phyloP scores from a whole-genome alignment of 2,888 invertebrate species.

The Pachymerium ferrugineum region DNA sequence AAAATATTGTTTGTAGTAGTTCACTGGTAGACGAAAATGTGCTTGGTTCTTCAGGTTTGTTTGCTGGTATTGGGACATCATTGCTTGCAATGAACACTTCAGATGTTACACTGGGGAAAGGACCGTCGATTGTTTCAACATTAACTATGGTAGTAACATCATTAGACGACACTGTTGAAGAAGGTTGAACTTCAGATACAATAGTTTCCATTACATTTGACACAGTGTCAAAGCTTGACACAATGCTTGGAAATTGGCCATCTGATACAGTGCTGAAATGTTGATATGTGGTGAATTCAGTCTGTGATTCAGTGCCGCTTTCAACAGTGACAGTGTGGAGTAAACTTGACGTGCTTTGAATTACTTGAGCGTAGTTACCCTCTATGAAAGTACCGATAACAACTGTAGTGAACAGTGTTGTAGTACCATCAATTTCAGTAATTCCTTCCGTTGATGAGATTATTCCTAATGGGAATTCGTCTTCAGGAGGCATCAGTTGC shows the following conservation, averaged over 20 bases:
- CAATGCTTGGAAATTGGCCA: conserved; percentile 55
- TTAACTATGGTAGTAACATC: neutral
- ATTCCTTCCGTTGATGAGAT: conserved; percentile 54
- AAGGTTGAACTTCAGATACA: neutral
- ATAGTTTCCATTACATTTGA: conserved; percentile 37
- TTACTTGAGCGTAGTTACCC: conserved; percentile 53
- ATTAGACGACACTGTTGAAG: neutral
- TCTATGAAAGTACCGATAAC: conserved; percentile 54
- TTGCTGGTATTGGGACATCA: neutral
- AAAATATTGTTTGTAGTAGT: conserved; percentile 61
- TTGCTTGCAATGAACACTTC: neutral
- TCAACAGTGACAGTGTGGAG: conserved; percentile 39
- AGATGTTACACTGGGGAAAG: neutral
- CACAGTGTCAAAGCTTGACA: conserved; percentile 38
- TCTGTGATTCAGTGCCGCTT: conserved; percentile 43
- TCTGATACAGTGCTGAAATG: conserved; percentile 77
- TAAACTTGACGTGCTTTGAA: conserved; percentile 54
- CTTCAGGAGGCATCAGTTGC: conserved; percentile 1
- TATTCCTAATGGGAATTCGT: conserved; percentile 48
- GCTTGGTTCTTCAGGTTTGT: neutral
- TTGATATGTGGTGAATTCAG: conserved; percentile 71
- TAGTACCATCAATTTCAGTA: conserved; percentile 50
- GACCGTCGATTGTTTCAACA: neutral
- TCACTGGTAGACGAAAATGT: neutral
- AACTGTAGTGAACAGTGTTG: conserved; percentile 54